Evolutionary conservation across 2,113 vertebrate species (phyloP).

Genomic region (Aramus guarauna): DNA sequence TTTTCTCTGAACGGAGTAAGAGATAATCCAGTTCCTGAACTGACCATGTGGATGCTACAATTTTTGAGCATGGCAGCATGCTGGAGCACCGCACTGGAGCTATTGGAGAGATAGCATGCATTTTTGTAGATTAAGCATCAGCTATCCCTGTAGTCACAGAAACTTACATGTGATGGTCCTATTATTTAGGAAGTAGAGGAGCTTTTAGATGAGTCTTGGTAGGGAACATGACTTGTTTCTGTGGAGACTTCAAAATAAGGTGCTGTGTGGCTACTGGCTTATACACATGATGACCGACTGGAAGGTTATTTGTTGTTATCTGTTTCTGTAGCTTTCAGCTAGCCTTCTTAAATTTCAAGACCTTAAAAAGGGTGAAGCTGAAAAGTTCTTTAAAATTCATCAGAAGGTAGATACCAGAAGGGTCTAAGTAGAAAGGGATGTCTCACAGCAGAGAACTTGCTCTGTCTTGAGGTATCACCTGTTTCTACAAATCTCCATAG

Average conservation of each 20-base stretch:
- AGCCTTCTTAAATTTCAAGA: neutral
- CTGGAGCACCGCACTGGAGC: neutral
- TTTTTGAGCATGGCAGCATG: fast-evolving
- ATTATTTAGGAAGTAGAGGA: neutral
- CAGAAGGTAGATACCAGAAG: neutral
- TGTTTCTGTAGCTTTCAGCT: neutral
- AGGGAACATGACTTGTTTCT: neutral
- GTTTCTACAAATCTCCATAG: neutral
- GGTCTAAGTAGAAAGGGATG: neutral
- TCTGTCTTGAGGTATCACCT: neutral
- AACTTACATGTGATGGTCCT: neutral
- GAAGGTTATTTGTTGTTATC: neutral
- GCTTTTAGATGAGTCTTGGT: neutral
- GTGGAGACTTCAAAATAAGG: neutral
- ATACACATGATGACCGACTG: no score
- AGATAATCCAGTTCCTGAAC: neutral
- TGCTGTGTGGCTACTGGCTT: neutral
- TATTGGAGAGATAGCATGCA: fast-evolving
- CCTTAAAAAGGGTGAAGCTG: neutral
- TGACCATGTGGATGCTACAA: neutral
- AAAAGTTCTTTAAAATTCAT: neutral
- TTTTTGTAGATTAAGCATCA: neutral
- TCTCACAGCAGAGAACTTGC: neutral
- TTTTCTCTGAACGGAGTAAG: neutral
- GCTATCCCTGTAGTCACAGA: neutral